phyloP scores from a whole-genome alignment of 2,797 vertebrate genomes.

The Labeo calbasu region DNA sequence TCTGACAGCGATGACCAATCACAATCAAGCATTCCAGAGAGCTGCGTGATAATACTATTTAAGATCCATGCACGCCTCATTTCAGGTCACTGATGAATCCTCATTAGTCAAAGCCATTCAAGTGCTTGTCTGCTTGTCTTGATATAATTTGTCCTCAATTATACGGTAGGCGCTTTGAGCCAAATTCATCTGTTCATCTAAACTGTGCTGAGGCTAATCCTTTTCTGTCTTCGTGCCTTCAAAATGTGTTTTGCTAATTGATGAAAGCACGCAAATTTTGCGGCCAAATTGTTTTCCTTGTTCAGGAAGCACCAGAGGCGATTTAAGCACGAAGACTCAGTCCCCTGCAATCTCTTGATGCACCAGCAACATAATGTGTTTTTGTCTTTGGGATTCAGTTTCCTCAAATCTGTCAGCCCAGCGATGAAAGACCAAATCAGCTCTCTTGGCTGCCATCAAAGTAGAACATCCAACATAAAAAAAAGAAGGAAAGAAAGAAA shows the following conservation, averaged over 20 bases:
- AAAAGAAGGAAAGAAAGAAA: constrained; percentile 18
- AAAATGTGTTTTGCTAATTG: constrained; percentile 52
- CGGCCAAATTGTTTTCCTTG: constrained; percentile 53
- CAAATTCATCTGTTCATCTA: constrained; percentile 56
- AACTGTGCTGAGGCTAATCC: constrained; percentile 55
- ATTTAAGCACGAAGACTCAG: constrained; percentile 23
- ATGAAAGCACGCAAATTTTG: constrained; percentile 54
- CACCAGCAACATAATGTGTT: constrained; percentile 40
- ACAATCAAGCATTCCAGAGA: constrained; percentile 1
- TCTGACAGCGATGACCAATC: neutral
- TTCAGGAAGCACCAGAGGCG: constrained; percentile 26
- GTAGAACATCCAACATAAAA: constrained; percentile 43
- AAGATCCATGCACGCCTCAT: constrained; percentile 27
- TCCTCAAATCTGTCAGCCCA: constrained; percentile 27
- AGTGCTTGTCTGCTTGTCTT: constrained; percentile 52
- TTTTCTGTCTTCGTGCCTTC: constrained; percentile 48
- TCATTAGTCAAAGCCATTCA: constrained; percentile 51
- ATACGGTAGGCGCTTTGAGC: constrained; percentile 47
- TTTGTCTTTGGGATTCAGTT: constrained; percentile 50
- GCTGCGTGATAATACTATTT: neutral
- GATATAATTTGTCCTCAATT: constrained; percentile 58
- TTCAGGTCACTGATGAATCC: constrained; percentile 41
- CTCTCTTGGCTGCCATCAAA: constrained; percentile 46
- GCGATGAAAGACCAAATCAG: constrained; percentile 46
- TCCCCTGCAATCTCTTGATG: constrained; percentile 34